phyloP scores from a whole-genome alignment of 1,140 invertebrate genomes.

The Akabosia matsudoensis region DNA sequence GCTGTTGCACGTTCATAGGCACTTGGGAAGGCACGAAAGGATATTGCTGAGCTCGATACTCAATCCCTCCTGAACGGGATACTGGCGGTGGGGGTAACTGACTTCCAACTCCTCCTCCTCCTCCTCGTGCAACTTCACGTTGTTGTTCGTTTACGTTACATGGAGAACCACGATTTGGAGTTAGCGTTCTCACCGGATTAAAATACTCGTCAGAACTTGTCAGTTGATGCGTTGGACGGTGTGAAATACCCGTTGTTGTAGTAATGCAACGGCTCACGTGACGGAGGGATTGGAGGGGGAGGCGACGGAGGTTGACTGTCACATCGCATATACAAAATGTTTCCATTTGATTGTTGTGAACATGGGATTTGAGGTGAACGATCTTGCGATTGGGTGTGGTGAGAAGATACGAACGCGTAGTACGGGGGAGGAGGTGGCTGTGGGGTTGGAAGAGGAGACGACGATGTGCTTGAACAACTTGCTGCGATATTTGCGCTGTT shows the following conservation, averaged over 20 bases:
- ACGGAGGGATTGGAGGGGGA: background rate
- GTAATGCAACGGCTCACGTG: background rate
- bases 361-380: background rate
- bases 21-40: constrained; percentile 51
- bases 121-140: background rate
- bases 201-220: no score
- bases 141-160: no score
- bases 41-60: constrained; percentile 45
- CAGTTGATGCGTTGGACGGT: background rate
- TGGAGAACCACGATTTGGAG: no score
- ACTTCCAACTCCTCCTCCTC: background rate
- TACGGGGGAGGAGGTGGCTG: constrained; percentile 44
- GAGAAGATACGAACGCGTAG: background rate
- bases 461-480: background rate
- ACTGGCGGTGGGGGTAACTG: constrained; percentile 13
- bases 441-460: constrained; percentile 44
- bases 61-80: constrained; percentile 37
- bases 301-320: constrained; percentile 1
- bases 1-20: constrained; percentile 70
- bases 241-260: constrained; percentile 13
- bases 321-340: background rate
- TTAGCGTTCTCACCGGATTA: background rate
- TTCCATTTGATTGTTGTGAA: background rate
- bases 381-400: background rate
- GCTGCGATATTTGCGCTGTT: no score